Evolutionary conservation across 2,888 invertebrate species (phyloP).

Genomic region (Drosophila meridiana): DNA sequence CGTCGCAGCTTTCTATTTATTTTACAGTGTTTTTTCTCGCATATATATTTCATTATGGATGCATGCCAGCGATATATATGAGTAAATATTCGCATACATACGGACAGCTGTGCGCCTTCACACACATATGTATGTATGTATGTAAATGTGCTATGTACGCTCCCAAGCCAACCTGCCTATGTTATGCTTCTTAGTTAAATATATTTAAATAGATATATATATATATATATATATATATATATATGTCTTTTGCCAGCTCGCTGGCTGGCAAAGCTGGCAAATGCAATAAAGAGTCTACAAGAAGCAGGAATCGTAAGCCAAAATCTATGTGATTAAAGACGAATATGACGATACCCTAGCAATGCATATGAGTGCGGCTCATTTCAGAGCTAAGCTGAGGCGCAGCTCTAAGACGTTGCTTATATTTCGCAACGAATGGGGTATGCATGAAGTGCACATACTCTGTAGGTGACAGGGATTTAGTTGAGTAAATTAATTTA

Average conservation of each 20-base stretch:
- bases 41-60: slow-evolving; percentile 59
- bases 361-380: slow-evolving; percentile 2
- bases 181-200: slow-evolving; percentile 14
- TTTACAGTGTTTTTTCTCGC: slow-evolving; percentile 51
- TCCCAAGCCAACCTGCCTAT: slow-evolving; percentile 10
- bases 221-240: slow-evolving; percentile 1
- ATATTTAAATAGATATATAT: not conserved
- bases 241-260: slow-evolving; percentile 50
- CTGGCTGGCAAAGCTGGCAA: slow-evolving; percentile 28
- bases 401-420: not conserved
- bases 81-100: slow-evolving; percentile 27
- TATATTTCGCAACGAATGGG: not conserved
- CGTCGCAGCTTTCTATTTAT: slow-evolving; percentile 36
- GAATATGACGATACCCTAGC: slow-evolving; percentile 35
- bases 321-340: slow-evolving; percentile 2
- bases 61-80: slow-evolving; percentile 52
- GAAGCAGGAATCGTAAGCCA: slow-evolving; percentile 10
- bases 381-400: not conserved
- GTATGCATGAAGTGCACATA: not conserved
- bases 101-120: not conserved
- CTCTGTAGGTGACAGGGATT: not conserved
- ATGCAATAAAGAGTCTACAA: slow-evolving; percentile 31
- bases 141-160: not conserved
- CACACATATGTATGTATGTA: no score
- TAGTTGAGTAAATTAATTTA: no score